Conservation (phyloP, 2,797 vertebrate species). For the Podarcis siculus region DNA sequence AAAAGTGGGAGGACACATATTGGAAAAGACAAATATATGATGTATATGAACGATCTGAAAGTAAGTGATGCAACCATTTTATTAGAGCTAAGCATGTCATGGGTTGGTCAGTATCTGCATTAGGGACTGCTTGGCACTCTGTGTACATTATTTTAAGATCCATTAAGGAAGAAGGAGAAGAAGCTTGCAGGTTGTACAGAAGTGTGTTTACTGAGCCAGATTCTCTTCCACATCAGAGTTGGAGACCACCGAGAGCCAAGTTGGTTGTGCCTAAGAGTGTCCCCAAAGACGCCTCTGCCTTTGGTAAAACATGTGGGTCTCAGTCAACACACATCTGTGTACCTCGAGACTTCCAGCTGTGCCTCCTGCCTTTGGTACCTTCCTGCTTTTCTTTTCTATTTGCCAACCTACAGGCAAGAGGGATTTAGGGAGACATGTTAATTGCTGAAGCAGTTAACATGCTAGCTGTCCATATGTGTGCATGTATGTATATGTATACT, state of each 20-base stretch:
- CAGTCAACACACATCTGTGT: not conserved
- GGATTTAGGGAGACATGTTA: not conserved
- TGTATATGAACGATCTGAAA: not conserved
- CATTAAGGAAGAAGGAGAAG: not conserved
- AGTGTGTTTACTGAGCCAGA: not conserved
- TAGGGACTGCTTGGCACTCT: not conserved
- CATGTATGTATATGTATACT: not conserved
- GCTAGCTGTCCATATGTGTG: not conserved
- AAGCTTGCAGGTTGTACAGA: not conserved
- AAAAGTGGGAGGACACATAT: not conserved
- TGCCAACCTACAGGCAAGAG: not conserved
- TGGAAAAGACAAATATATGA: too few species aligned
- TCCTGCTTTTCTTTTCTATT: not conserved
- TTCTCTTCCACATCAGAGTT: not conserved
- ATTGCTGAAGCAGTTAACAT: not conserved
- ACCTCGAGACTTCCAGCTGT: not conserved
- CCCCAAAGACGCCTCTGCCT: not conserved
- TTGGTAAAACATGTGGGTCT: not conserved
- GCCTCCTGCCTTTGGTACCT: not conserved
- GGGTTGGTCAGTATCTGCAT: too few species aligned
- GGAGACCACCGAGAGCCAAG: not conserved
- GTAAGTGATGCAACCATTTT: not conserved
- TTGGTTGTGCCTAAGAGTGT: not conserved
- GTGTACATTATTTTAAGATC: not conserved
- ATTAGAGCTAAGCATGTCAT: not conserved